Base-by-base conservation (phyloP, 2,797 vertebrate genomes). In the Adelosebastes latens region DNA sequence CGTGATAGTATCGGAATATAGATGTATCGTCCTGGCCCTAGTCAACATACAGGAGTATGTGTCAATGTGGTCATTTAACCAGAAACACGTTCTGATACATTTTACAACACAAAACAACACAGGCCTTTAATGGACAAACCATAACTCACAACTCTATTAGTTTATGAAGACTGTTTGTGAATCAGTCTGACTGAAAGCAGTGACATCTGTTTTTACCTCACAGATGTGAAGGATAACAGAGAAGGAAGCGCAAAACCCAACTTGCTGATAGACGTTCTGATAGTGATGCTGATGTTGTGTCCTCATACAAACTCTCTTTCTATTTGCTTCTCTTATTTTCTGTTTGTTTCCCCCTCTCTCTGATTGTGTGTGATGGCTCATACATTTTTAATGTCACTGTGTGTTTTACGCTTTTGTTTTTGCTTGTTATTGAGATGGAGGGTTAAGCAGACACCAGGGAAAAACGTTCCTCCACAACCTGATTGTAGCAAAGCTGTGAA, bases 371-470 rank as follows among this genome's bases (percentile, higher is more conserved):
- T 25, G 68, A 75, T 32, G 29, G 59, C 22, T 73, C 76, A 77
- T 92, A 27, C 59, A 86, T 90, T 83, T 89, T 86, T 83, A 86
- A 88, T 87, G 73, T 8, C 25, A 49, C 27, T n/a, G 5, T 75
- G 72, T 83, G 78, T 69, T 88, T 90, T 84, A 86, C 81, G 81
- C 75, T 73, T 88, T 83, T 83, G 76, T 82, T 82, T 60, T 64
- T 9, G 27, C 69, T 88, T 77, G 74, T 82, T 84, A 70, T 83
- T 77, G 69, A 49, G 67, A 76, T 0, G 2, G 20, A 63, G n/a
- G 52, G 11, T 85, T 71, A 53, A 81, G 27, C 39, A 55, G n/a
- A 46, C 60, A 16, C 34, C 39, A 20, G 70, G 60, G 62, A 71
- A 22, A 76, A 62, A 11, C 13, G 58, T 55, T 55, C 25, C 12